Conservation (phyloP, 1,140 invertebrate genomes). For the Leptestheria dahalacensis region DNA sequence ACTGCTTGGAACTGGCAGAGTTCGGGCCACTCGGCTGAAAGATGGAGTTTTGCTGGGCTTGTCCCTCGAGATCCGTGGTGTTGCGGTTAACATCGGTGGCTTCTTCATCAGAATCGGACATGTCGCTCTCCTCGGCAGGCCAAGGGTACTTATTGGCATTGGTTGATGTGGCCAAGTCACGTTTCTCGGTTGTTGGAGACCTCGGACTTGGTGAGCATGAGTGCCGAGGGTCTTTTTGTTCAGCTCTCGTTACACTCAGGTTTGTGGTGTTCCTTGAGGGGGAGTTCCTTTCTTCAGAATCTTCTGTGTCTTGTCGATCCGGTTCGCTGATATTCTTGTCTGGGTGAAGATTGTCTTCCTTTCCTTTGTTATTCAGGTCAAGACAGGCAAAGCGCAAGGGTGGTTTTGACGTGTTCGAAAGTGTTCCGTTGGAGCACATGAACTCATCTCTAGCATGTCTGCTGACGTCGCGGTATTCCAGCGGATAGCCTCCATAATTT, state of each 20-base stretch:
- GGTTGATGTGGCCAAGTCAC: neutral
- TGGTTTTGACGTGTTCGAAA: neutral
- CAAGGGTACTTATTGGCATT: neutral
- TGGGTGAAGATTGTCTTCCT: neutral
- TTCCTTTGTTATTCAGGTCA: neutral
- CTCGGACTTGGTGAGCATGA: neutral
- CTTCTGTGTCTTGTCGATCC: neutral
- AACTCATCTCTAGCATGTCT: neutral
- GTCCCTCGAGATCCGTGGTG: neutral
- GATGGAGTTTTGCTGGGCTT: neutral
- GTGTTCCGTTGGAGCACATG: neutral
- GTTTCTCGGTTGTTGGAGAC: neutral
- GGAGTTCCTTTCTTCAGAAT: neutral
- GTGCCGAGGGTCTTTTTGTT: neutral
- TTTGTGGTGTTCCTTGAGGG: neutral
- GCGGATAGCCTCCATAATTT: neutral
- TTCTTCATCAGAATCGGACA: neutral
- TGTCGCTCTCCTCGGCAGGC: neutral
- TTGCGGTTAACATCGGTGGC: neutral
- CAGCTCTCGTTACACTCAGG: neutral
- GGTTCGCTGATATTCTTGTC: neutral
- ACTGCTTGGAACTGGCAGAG: too few relatives aligned
- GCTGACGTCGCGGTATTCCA: neutral
- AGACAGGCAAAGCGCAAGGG: neutral
- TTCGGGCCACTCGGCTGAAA: neutral